Evolutionary conservation across 2,113 vertebrate genomes (phyloP).

Genomic region (Oreotragus oreotragus): DNA sequence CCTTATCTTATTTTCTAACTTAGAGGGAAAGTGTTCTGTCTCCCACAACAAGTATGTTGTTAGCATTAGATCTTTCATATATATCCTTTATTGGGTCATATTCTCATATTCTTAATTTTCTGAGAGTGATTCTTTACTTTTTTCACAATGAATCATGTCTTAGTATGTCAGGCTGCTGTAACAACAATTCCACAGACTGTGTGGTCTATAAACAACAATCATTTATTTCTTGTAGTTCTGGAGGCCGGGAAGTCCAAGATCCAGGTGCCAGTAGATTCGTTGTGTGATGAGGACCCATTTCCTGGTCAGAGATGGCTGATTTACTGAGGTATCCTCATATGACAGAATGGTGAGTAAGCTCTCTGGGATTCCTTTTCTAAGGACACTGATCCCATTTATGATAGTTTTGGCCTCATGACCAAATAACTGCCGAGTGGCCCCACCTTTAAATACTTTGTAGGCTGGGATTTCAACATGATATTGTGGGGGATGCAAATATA

Average conservation of each 20-base stretch:
- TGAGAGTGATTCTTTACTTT: neutral
- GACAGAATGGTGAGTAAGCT: neutral
- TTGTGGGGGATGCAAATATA: neutral
- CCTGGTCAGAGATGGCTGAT: neutral
- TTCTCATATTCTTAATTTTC: neutral
- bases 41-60: neutral
- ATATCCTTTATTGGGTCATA: neutral
- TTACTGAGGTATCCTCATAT: neutral
- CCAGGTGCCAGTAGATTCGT: neutral
- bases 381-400: neutral
- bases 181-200: neutral
- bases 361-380: neutral
- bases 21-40: neutral
- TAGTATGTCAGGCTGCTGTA: neutral
- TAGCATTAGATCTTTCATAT: neutral
- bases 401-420: neutral
- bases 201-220: neutral
- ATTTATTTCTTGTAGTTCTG: neutral
- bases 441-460: neutral
- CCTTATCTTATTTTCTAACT: neutral
- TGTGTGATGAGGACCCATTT: too few species aligned
- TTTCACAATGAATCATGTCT: neutral
- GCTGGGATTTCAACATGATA: neutral
- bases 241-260: neutral
- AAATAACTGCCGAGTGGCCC: neutral